Percentiles rank a stretch among this genome's conserved stretches.
Conservation (phyloP, 1,140 invertebrate species). For the Anthonomus grandis region DNA sequence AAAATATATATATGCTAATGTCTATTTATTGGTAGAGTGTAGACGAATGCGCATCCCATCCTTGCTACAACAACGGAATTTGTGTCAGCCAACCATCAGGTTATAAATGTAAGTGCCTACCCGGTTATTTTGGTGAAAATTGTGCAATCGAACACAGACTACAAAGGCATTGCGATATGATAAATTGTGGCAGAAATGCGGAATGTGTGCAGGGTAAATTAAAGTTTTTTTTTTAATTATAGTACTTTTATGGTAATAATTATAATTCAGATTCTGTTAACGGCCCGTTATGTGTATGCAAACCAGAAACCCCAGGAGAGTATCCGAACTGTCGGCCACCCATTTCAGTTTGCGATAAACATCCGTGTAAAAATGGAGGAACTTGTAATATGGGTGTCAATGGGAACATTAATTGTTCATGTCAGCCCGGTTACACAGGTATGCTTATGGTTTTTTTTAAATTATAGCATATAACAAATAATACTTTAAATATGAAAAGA, state of each 20-base stretch:
- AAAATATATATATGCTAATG: background rate
- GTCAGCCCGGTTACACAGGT: slow-evolving; percentile 68
- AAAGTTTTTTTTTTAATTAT: no score
- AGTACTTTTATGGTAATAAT: background rate
- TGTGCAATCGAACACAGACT: slow-evolving; percentile 54
- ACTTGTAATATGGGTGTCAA: slow-evolving; percentile 53
- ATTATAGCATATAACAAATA: no score
- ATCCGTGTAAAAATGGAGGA: slow-evolving; percentile 62
- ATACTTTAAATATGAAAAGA: no score
- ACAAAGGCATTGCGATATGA: slow-evolving; percentile 47
- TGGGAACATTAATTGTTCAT: slow-evolving; percentile 67
- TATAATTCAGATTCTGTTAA: slow-evolving; percentile 53
- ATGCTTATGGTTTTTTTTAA: no score
- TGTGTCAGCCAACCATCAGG: slow-evolving; percentile 59
- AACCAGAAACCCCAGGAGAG: slow-evolving; percentile 61
- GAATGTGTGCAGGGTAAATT: slow-evolving; percentile 18
- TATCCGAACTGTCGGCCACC: slow-evolving; percentile 63
- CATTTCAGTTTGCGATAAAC: slow-evolving; percentile 59
- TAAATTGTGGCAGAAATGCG: slow-evolving; percentile 10
- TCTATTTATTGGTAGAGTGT: slow-evolving; percentile 46
- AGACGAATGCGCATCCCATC: slow-evolving; percentile 64
- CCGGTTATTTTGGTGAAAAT: slow-evolving; percentile 58
- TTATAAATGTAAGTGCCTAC: slow-evolving; percentile 55
- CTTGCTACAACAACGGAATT: slow-evolving; percentile 64
- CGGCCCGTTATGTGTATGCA: slow-evolving; percentile 62